These are phyloP conservation scores for Tenthredo mesomela DNA, from an alignment of 2,888 invertebrate species.

Conservation along the genomic window DNA sequence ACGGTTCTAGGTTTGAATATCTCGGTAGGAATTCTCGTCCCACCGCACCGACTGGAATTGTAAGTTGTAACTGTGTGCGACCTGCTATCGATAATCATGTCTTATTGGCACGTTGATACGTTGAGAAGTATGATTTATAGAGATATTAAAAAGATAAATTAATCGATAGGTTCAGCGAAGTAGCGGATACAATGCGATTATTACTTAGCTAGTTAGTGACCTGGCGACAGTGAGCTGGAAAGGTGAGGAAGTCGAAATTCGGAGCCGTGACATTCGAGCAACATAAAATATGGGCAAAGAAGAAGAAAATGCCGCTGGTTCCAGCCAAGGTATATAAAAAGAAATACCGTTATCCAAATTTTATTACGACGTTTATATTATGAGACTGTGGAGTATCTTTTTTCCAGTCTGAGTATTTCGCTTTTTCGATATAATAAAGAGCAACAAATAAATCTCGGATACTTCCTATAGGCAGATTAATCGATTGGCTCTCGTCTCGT, in stretches of 20 bases:
- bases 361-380: neutral
- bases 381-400: neutral
- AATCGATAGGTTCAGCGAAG: neutral
- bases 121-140: constrained; percentile 46
- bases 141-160: constrained; percentile 43
- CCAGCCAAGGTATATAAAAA: constrained; percentile 18
- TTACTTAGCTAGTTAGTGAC: constrained; percentile 21
- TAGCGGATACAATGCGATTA: neutral
- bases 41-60: neutral
- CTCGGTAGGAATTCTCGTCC: neutral
- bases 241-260: neutral
- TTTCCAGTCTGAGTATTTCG: neutral
- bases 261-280: neutral
- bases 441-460: neutral
- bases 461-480: neutral
- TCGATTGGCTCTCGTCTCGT: neutral
- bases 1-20: neutral
- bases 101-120: constrained; percentile 47
- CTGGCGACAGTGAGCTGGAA: constrained; percentile 22
- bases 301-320: constrained; percentile 5
- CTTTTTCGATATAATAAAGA: neutral
- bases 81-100: constrained; percentile 30
- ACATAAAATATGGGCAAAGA: constrained; percentile 16
- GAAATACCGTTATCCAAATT: neutral
- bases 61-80: neutral